Evolutionary conservation across 2,797 vertebrate genomes (phyloP).

Genomic region (Acrossocheilus fasciatus): DNA sequence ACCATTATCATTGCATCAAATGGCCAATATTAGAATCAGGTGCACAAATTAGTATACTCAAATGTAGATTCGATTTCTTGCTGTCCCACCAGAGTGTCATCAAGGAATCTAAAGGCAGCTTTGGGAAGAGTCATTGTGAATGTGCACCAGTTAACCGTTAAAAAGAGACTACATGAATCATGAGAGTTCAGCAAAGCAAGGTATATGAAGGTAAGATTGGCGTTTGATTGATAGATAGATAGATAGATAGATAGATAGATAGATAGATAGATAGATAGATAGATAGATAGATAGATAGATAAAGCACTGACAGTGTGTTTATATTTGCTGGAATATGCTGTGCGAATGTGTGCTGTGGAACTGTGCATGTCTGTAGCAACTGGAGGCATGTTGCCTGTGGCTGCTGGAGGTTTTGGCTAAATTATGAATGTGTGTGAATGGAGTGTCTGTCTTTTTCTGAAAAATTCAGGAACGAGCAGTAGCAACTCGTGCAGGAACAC

Average conservation of each 20-base stretch:
- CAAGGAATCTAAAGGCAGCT: background rate
- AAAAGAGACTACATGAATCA: background rate
- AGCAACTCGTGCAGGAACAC: conserved; percentile 30
- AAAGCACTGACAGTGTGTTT: background rate
- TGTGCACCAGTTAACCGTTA: no score
- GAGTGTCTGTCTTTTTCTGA: conserved; percentile 46
- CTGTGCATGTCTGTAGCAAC: conserved; percentile 21
- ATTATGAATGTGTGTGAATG: conserved; percentile 58
- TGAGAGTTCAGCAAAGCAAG: background rate
- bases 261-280: background rate
- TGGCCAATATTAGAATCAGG: background rate
- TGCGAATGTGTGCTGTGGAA: conserved; percentile 16
- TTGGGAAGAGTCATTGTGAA: background rate
- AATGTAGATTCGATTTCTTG: background rate
- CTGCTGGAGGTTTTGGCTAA: conserved; percentile 38
- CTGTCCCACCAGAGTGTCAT: background rate
- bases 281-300: background rate
- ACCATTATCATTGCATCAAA: background rate
- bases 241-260: background rate
- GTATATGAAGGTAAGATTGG: background rate
- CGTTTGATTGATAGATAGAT: conserved; percentile 11
- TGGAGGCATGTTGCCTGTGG: conserved; percentile 14
- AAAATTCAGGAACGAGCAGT: conserved; percentile 40
- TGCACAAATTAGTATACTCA: background rate
- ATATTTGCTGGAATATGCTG: conserved; percentile 21